Base-by-base conservation (phyloP, 2,113 vertebrate genomes). In the Oreotrochilus melanogaster region DNA sequence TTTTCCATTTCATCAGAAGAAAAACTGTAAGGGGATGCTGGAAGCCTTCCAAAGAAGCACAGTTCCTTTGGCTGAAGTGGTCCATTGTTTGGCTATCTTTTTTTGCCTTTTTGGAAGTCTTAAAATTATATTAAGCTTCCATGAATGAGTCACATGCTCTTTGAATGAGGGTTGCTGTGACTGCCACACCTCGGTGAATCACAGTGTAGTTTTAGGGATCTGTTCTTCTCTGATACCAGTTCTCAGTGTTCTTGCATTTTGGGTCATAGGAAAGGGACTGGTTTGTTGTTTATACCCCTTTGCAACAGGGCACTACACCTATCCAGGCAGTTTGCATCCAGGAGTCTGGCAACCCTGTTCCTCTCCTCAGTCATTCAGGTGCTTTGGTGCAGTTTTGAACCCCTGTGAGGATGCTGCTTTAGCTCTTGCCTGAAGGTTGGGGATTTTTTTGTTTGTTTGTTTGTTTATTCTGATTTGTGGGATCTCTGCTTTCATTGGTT, bases 141-240 rank as follows among this genome's bases (percentile, higher is more conserved):
- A 0, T 67, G 33, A 61, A 22, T 37, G 42, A 54, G 17, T 71
- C 31, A 1, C 3, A 1, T 42, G 28, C 25, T 51, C 28, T 64
- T 82, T 71, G 42, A 27, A 9, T 45, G 35, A 3, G 17, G 4
- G 3, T 43, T 69, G 14, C 48, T 91, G 53, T 76, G 53, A 51
- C n/a, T 88, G 10, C 11, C 47, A 21, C 8, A 14, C 50, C 15
- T 61, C 3, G 0, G 27, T 70, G 70, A 78, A 72, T 56, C 37
- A 10, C 33, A 16, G 18, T 14, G 5, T 64, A 4, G 22, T 27
- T 83, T 7, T 11, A 73, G 51, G 24, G 4, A 16, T 75, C 65
- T 87, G 8, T 28, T 92, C 10, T 51, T 43, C 7, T 57, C 54
- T 19, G 5, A 35, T 78, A 17, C 14, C 23, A 3, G 0, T 86